Evolutionary conservation across 1,140 invertebrate species (phyloP).

Genomic region (Drosophila pectinifera): DNA sequence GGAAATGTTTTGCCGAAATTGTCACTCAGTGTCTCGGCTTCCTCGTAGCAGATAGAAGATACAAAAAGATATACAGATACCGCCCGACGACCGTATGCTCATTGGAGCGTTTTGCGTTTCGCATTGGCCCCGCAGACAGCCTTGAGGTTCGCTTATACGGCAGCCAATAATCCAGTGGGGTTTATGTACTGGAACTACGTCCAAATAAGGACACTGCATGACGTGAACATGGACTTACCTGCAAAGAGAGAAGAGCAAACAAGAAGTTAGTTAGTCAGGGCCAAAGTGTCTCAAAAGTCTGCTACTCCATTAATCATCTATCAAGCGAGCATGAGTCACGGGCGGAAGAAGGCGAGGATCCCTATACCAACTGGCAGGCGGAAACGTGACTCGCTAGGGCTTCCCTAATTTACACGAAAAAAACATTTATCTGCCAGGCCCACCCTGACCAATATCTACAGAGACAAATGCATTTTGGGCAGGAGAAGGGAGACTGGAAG

Average conservation of each 20-base stretch:
- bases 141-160: slow-evolving; percentile 38
- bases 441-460: slow-evolving; percentile 44
- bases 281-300: slow-evolving; percentile 2
- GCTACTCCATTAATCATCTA: slow-evolving; percentile 35
- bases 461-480: slow-evolving; percentile 33
- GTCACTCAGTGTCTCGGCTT: slow-evolving; percentile 43
- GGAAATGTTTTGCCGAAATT: slow-evolving; percentile 50
- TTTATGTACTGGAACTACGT: slow-evolving; percentile 45
- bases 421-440: slow-evolving; percentile 39
- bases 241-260: slow-evolving; percentile 25
- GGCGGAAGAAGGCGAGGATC: slow-evolving; percentile 27
- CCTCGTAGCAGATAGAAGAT: slow-evolving; percentile 29
- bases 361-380: slow-evolving; percentile 7
- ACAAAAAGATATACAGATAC: slow-evolving; percentile 3
- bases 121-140: slow-evolving; percentile 42
- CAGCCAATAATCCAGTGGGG: slow-evolving; percentile 14
- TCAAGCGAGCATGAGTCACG: slow-evolving; percentile 45
- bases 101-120: slow-evolving; percentile 41
- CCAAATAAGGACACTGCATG: slow-evolving; percentile 39
- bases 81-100: slow-evolving; percentile 11
- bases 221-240: slow-evolving; percentile 50
- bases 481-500: slow-evolving; percentile 9
- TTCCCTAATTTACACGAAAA: slow-evolving; percentile 60
- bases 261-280: slow-evolving; percentile 22
- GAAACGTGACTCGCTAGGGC: slow-evolving; percentile 55